Evolutionary conservation across 1,140 invertebrate species (phyloP).

Genomic region (Pseudomyrmex pallidus): DNA sequence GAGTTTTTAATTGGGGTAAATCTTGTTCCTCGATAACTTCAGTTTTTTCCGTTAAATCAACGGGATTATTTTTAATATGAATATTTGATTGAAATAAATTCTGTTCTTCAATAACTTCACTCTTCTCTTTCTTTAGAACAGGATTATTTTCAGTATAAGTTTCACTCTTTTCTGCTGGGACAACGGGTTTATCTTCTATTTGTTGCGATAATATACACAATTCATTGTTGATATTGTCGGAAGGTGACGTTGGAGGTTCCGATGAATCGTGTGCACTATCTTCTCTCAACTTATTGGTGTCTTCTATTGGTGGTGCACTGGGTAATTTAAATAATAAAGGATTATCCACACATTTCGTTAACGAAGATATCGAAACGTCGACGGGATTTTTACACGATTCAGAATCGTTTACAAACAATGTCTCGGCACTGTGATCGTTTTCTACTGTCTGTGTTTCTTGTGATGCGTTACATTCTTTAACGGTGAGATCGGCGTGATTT

Average conservation of each 20-base stretch:
- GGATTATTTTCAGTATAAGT: too few relatives aligned
- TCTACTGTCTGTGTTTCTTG: neutral
- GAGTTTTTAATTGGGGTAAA: neutral
- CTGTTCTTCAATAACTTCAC: too few relatives aligned
- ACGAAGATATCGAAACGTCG: slow-evolving; percentile 14
- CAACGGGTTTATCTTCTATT: too few relatives aligned
- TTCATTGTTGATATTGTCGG: neutral
- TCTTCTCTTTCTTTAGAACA: too few relatives aligned
- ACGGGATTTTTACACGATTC: neutral
- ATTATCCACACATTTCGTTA: slow-evolving; percentile 17
- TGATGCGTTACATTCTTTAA: neutral
- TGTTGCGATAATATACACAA: neutral
- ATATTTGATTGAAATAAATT: too few relatives aligned
- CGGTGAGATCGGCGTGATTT: too few relatives aligned
- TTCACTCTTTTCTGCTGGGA: too few relatives aligned
- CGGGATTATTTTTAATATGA: neutral
- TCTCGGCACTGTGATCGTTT: neutral
- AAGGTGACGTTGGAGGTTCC: neutral
- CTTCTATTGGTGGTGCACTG: slow-evolving; percentile 3
- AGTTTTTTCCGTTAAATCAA: neutral
- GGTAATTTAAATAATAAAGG: slow-evolving; percentile 46
- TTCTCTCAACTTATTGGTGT: neutral
- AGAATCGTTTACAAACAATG: neutral
- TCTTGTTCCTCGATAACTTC: neutral
- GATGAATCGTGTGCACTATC: neutral